Evolutionary conservation across 2,888 invertebrate species (phyloP).

Genomic region (Heliothis peltigera): DNA sequence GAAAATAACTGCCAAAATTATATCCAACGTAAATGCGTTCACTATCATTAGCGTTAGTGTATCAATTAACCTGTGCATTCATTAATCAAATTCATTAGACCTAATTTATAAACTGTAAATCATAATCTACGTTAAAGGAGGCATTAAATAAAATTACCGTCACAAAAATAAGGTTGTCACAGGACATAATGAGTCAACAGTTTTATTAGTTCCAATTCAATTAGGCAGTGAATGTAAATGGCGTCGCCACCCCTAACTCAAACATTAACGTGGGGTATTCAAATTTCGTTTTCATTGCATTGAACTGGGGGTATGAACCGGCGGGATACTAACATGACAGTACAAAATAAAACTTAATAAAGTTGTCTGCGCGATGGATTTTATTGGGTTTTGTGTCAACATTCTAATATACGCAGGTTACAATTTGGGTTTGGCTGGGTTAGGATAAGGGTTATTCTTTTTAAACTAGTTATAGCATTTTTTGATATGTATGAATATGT

Average conservation of each 20-base stretch:
- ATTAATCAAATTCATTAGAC: not conserved
- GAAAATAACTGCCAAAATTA: not conserved
- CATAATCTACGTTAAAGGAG: conserved; percentile 30
- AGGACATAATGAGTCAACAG: conserved; percentile 43
- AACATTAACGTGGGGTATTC: conserved; percentile 40
- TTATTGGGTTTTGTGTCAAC: not conserved
- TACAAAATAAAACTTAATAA: conserved; percentile 31
- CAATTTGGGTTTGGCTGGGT: too few relatives aligned
- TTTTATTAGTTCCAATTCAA: conserved; percentile 55
- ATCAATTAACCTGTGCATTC: not conserved
- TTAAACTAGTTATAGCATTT: too few relatives aligned
- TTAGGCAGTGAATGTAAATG: conserved; percentile 50
- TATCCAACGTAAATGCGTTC: too few relatives aligned
- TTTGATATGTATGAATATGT: too few relatives aligned
- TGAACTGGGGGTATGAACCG: conserved; percentile 54
- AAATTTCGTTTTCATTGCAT: conserved; percentile 59
- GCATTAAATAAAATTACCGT: conserved; percentile 30
- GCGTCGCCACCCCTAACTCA: conserved; percentile 48
- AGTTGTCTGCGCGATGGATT: not conserved
- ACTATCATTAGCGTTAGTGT: not conserved
- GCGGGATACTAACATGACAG: conserved; percentile 12
- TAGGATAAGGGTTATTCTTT: not conserved
- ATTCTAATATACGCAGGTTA: not conserved
- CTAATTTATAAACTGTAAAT: conserved; percentile 7
- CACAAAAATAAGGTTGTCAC: conserved; percentile 37